These are phyloP conservation scores for Corbicula japonica DNA, from an alignment of 2,888 invertebrate genomes.

Conservation along the genomic window DNA sequence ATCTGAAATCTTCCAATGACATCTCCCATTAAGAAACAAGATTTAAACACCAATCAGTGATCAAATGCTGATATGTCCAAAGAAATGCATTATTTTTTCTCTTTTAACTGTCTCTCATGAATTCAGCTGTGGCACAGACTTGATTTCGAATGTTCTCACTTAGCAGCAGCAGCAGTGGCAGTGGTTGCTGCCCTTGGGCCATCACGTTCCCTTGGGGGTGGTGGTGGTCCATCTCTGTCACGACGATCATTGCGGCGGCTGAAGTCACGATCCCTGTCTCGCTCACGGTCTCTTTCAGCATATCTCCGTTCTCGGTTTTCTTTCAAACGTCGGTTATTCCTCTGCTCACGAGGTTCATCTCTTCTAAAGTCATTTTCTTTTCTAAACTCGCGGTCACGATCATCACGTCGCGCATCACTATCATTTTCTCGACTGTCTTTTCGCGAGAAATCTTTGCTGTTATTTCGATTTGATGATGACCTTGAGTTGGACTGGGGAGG, in stretches of 20 bases:
- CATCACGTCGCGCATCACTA: constrained; percentile 41
- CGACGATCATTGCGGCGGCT: constrained; percentile 32
- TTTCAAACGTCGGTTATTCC: constrained; percentile 54
- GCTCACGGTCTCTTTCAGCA: constrained; percentile 26
- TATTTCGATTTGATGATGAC: constrained; percentile 17
- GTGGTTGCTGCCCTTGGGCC: constrained; percentile 25
- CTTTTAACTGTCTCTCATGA: constrained; percentile 9
- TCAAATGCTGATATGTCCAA: constrained; percentile 60
- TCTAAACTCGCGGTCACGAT: constrained; percentile 21
- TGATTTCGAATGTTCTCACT: constrained; percentile 7
- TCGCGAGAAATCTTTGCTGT: constrained; percentile 51
- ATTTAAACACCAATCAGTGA: constrained; percentile 6
- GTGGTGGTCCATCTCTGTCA: constrained; percentile 37
- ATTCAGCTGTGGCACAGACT: neutral
- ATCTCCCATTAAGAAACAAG: neutral
- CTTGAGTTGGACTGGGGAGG: constrained; percentile 36
- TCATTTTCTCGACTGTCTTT: constrained; percentile 59
- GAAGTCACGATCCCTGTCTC: constrained; percentile 34
- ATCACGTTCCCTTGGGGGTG: constrained; percentile 33
- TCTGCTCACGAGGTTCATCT: constrained; percentile 62
- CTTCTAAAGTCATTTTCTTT: constrained; percentile 56
- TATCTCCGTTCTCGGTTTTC: constrained; percentile 61
- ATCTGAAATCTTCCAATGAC: constrained; percentile 11
- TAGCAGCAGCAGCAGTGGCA: constrained; percentile 23
- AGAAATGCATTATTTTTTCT: constrained; percentile 48